These are phyloP conservation scores for Nylanderia fulva DNA, from an alignment of 1,140 invertebrate genomes.

Conservation along the genomic window DNA sequence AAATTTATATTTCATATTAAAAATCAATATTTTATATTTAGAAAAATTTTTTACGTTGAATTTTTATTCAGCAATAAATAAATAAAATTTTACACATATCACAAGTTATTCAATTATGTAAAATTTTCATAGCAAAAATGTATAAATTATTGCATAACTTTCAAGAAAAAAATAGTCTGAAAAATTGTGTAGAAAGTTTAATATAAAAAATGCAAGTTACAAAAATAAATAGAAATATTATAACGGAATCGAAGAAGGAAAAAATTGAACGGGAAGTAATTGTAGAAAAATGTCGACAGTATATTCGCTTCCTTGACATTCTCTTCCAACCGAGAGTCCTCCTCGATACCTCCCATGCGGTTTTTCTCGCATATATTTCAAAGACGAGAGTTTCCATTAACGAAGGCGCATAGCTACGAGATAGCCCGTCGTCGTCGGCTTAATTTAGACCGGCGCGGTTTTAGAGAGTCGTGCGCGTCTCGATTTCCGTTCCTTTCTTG, in stretches of 20 bases:
- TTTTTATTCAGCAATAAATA: not conserved
- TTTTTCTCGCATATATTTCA: slow-evolving; percentile 43
- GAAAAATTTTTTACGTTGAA: not conserved
- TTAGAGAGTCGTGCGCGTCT: slow-evolving; percentile 11
- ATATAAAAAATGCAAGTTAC: not conserved
- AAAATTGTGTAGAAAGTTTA: no score
- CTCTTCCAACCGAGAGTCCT: slow-evolving; percentile 10
- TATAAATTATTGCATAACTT: no score
- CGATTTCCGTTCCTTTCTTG: slow-evolving; percentile 33
- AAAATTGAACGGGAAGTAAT: slow-evolving; percentile 13
- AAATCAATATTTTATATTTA: no score
- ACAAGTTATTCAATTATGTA: not conserved
- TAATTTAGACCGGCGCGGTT: not conserved
- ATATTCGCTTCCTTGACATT: not conserved
- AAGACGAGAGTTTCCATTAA: slow-evolving; percentile 25
- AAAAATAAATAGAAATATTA: slow-evolving; percentile 20
- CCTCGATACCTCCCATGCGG: not conserved
- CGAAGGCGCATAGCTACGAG: slow-evolving; percentile 45
- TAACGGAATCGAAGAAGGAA: not conserved
- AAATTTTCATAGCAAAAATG: not conserved
- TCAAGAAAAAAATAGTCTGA: no score
- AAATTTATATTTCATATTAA: no score
- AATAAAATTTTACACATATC: slow-evolving; percentile 4
- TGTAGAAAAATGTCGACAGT: not conserved
- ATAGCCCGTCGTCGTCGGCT: slow-evolving; percentile 16